Percentiles rank a stretch among this genome's conserved stretches.
Conservation (phyloP, 2,113 vertebrate species). For the Solea senegalensis region DNA sequence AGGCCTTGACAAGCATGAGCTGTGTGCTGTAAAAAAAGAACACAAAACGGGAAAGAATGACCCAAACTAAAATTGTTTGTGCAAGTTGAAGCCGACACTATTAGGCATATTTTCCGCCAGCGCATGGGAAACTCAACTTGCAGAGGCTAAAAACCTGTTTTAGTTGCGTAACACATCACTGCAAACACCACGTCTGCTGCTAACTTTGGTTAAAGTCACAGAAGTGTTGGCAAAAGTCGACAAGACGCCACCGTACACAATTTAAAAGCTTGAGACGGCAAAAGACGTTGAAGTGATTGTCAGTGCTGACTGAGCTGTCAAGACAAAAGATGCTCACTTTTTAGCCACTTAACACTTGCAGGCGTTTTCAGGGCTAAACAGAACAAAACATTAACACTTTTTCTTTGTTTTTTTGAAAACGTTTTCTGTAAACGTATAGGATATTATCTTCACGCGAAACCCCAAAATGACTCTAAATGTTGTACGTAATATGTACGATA, state of each 20-base stretch:
- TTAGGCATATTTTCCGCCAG: background rate
- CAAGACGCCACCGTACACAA: background rate
- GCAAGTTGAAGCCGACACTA: background rate
- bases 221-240: constrained; percentile 18
- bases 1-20: constrained; percentile 53
- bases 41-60: background rate
- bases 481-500: too few species aligned
- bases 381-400: too few species aligned
- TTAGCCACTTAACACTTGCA: too few species aligned
- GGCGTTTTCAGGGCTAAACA: too few species aligned
- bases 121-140: background rate
- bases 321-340: too few species aligned
- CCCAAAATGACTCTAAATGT: too few species aligned
- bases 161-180: background rate
- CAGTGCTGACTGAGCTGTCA: too few species aligned
- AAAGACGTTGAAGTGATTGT: too few species aligned
- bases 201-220: background rate
- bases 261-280: background rate
- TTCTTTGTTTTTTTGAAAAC: too few species aligned
- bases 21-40: constrained; percentile 22
- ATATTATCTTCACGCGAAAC: too few species aligned
- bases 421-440: too few species aligned
- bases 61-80: background rate
- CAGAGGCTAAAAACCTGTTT: background rate
- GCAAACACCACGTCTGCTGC: constrained; percentile 9